These are phyloP conservation scores for Parazoanthus atlanticus DNA, from an alignment of 92 coral and sea anemone genomes.

Conservation along the genomic window DNA sequence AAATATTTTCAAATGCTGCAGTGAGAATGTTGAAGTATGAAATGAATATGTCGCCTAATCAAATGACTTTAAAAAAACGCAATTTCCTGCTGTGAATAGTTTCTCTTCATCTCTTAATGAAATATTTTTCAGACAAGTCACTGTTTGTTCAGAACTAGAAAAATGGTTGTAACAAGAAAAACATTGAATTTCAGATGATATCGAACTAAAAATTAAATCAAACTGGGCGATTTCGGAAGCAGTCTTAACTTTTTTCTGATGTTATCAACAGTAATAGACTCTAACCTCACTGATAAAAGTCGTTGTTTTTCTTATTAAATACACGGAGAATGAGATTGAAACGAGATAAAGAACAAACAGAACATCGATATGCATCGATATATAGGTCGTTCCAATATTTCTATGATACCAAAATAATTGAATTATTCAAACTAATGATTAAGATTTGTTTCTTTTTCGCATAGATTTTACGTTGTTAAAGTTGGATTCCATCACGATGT, in stretches of 20 bases:
- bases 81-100: not conserved
- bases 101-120: not conserved
- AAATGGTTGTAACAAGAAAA: not conserved
- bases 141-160: not conserved
- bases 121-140: too few species aligned
- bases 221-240: too few species aligned
- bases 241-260: too few species aligned
- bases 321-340: too few species aligned
- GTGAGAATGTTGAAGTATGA: not conserved
- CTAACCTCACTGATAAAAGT: too few species aligned
- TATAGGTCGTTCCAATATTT: not conserved
- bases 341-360: not conserved
- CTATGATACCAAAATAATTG: too few species aligned
- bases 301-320: too few species aligned
- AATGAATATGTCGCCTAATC: not conserved
- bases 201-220: too few species aligned
- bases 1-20: not conserved
- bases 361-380: not conserved
- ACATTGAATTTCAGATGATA: too few species aligned
- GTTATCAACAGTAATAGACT: too few species aligned
- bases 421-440: too few species aligned
- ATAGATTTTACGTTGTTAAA: not conserved
- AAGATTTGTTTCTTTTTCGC: not conserved
- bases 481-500: not conserved
- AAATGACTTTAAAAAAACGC: not conserved